Evolutionary conservation across 1,140 invertebrate species (phyloP), one percentile per base, ranked within the genome.

Genomic region (Drosophila willistoni): DNA sequence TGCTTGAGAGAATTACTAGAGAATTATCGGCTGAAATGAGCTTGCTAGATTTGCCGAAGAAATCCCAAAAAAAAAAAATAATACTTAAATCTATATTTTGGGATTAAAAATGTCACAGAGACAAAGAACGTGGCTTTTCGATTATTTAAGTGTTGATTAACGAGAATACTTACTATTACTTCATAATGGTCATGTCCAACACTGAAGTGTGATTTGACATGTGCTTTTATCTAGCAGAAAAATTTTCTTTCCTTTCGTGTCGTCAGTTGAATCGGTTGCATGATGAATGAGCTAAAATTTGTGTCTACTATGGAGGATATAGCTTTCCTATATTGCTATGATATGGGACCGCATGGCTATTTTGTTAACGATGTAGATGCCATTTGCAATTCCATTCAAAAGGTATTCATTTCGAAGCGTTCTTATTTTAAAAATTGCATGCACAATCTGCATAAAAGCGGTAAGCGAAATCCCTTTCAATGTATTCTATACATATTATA

Each of bases 281-380:
- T 47, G 56, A 73, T 74, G 39, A 3, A 22, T 7, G 7, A 62
- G 9, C 9, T 44, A 1, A 36, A 54, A 10, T 61, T 71, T 64
- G 22, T 71, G 14, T 67, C 78, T 41, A 60, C 69, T 17, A 13
- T 75, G 22, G 64, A 66, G n/a, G 9, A 17, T 1, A 44, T 76
- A 47, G 56, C 68, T 1, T 29, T 51, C 12, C 62, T 39, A 12
- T 64, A 56, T 17, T 9, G 22, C 13, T 10, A 36, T 14, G 34
- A 63, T 19, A 7, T 19, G 44, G 44, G 55, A 7, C 34, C 42
- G 9, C 63, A 60, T 42, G 7, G 59, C 12, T 10, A 22, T 0
- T 77, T 79, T 13, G 19, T 64, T 0, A 6, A 19, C 9, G 77
- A 79, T 9, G 60, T 54, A 3, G 7, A 14, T 12, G 1, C 36